Base-by-base conservation (phyloP, 2,113 vertebrate species). In the Cyanoramphus novaezelandiae region DNA sequence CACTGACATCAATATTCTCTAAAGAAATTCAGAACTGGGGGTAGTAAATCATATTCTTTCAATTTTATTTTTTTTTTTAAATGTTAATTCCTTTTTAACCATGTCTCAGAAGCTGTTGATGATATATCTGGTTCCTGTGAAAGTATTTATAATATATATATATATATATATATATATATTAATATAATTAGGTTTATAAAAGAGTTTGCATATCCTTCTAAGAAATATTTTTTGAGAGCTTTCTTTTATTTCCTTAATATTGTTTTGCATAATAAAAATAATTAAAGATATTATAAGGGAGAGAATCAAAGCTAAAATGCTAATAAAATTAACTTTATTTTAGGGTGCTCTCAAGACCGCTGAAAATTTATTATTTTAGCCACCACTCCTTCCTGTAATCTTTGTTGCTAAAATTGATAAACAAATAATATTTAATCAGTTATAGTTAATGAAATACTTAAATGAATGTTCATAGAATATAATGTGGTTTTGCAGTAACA, bases 271-370 rank as follows among this genome's bases (percentile, higher is more conserved):
- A 55, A 41, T 41, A 19, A 76, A 59, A 90, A 55, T 31, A 50
- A 43, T 43, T 74, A 28, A 44, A 89, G 43, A 1, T 24, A 55
- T 72, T 68, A 33, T 31, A 13, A 67, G 6, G 4, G 13, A 70
- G 5, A 78, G 1, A 70, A 81, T n/a, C 5, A 49, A 84, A 69
- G 8, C 4, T 43, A 68, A 43, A 27, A 46, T 37, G 14, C 3
- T 55, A 64, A 57, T 47, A 59, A 64, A 85, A 64, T 18, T 27
- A 71, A 62, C 5, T 17, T 71, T 53, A 19, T 43, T 31, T 37
- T 3, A 3, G 5, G 10, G 1, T 50, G 4, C 1, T 4, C 39
- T 76, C 6, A 67, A 43, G 41, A 37, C 10, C 65, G 10, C 10
- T 57, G 14, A 44, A 86, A 76, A 28, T 62, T 35, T 68, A 8